Conservation (phyloP, 2,113 vertebrate species). For the Mirza zaza region DNA sequence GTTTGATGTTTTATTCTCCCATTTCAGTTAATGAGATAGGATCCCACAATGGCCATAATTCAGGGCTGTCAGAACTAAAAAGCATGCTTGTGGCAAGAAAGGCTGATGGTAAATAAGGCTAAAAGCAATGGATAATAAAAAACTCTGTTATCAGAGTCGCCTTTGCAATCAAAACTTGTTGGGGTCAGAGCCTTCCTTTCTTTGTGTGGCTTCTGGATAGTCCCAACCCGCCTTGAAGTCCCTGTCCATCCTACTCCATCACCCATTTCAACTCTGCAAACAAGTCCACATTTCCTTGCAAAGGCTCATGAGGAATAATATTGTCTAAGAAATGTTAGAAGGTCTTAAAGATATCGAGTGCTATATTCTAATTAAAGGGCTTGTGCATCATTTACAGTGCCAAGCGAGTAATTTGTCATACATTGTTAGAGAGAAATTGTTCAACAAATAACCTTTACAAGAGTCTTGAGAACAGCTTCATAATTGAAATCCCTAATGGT, state of each 20-base stretch:
- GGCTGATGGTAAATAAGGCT: slow-evolving; percentile 89
- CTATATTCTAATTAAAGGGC: slow-evolving; percentile 89
- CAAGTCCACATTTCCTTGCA: slow-evolving; percentile 79
- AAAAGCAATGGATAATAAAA: slow-evolving; percentile 87
- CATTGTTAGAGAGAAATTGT: slow-evolving; percentile 78
- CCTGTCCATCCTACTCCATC: slow-evolving; percentile 69
- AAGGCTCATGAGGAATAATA: slow-evolving; percentile 81
- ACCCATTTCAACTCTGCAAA: slow-evolving; percentile 77
- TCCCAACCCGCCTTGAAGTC: slow-evolving; percentile 59
- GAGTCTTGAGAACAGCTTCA: slow-evolving; percentile 80
- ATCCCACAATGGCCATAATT: slow-evolving; percentile 95
- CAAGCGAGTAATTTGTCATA: slow-evolving; percentile 86
- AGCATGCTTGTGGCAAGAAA: slow-evolving; percentile 89
- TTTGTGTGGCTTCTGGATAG: slow-evolving; percentile 74
- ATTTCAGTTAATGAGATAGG: slow-evolving; percentile 97
- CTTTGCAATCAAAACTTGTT: slow-evolving; percentile 83
- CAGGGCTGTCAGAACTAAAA: slow-evolving; percentile 93
- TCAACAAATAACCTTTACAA: slow-evolving; percentile 87
- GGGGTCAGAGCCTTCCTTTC: slow-evolving; percentile 78
- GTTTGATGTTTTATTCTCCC: slow-evolving; percentile 94
- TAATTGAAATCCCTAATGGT: slow-evolving; percentile 77
- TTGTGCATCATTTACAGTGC: slow-evolving; percentile 82
- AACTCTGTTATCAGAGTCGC: slow-evolving; percentile 82
- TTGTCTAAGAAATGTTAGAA: slow-evolving; percentile 82
- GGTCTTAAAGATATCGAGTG: slow-evolving; percentile 83